A percentile compares a stretch with the other conserved stretches of the same genome.
Evolutionary conservation across 35 echinoderm and acorn worm genomes (phyloP).

Genomic region (Nesometra sesokonis): DNA sequence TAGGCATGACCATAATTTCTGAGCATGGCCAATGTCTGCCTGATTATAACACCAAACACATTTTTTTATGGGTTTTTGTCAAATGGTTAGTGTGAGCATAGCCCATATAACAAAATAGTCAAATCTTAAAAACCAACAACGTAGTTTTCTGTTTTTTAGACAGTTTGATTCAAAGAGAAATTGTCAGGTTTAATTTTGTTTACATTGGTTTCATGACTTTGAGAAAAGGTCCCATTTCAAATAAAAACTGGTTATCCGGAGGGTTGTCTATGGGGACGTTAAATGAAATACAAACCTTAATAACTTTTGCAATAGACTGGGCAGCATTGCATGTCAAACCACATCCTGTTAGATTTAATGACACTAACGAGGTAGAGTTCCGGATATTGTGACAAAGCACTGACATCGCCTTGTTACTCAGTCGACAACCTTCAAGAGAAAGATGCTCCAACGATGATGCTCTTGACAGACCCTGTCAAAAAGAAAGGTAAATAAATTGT

Average conservation of each 20-base stretch:
- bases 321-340: constrained; percentile 65
- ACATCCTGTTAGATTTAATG: constrained; percentile 73
- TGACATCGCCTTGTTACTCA: constrained; percentile 51
- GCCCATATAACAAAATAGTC: too few relatives aligned
- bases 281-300: constrained; percentile 58
- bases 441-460: constrained; percentile 57
- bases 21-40: too few relatives aligned
- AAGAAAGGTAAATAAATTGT: background rate
- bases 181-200: background rate
- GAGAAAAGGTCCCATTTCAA: background rate
- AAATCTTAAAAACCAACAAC: too few relatives aligned
- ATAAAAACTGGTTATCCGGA: background rate
- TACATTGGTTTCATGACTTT: too few relatives aligned
- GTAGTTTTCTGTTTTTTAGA: too few relatives aligned
- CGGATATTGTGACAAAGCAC: constrained; percentile 52
- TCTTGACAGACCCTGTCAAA: constrained; percentile 56
- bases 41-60: too few relatives aligned
- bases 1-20: too few relatives aligned
- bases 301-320: constrained; percentile 58
- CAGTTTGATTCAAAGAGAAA: too few relatives aligned
- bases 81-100: too few relatives aligned
- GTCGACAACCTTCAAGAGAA: constrained; percentile 76
- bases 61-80: too few relatives aligned
- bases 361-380: constrained; percentile 31
- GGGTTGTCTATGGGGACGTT: background rate